Evolutionary conservation across 2,113 vertebrate species (phyloP), one percentile per base, ranked within the genome.

Genomic region (Varanus salvator): DNA sequence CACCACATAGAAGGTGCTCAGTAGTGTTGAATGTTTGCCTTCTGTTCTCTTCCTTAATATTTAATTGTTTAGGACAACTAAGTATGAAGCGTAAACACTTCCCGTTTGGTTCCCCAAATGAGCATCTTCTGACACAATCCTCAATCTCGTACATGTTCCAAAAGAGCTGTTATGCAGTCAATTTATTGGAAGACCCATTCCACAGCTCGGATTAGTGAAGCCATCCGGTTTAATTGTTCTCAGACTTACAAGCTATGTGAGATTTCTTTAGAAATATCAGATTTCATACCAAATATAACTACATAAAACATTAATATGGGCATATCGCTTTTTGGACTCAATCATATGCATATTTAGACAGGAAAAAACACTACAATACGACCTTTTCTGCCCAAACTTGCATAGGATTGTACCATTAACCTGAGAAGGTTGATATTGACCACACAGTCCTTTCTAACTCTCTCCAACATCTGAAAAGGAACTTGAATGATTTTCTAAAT

Each of bases 51-150:
- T 90, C 14, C 57, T 88, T 87, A 68, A 83, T 54, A 71, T 92
- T 90, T 92, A 85, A 89, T 86, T 38, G 64, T 89, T 91, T 90
- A 76, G 84, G n/a, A 84, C 44, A 94, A 87, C 27, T 84, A 54
- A 93, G n/a, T n/a, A 23, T 19, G 66, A 25, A 87, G 29, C 2
- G 87, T 66, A 80, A 78, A 76, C 90, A 64, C 66, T 91, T 92
- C 48, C n/a, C 0, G 71, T 92, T 82, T 92, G n/a, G 23, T 84
- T 93, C 89, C 76, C 72, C 85, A 9, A 1, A 29, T 50, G 52
- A 90, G 91, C 78, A 34, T 4, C 0, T 66, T 74, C 29, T 0
- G 21, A 19, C 78, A 8, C 68, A 29, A 72, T 6, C 80, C 5
- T 52, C 84, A 71, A 21, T 7, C 86, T 29, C 21, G 6, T 44